Conservation (phyloP, 2,797 vertebrate species). For the Anolis apletophallus region DNA sequence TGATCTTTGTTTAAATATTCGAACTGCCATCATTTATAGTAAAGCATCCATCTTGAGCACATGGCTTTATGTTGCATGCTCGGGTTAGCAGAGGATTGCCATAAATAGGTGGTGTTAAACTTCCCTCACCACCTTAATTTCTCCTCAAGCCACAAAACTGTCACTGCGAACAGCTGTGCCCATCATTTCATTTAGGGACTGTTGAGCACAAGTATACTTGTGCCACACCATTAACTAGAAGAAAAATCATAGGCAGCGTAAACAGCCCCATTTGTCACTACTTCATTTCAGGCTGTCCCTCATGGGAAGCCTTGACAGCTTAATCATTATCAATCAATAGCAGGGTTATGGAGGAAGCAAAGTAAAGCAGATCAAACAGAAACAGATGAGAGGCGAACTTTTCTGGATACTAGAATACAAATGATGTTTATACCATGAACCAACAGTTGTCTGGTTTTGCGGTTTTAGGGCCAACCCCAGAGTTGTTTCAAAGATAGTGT, state of each 20-base stretch:
- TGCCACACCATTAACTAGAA: slow-evolving; percentile 14
- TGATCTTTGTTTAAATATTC: slow-evolving; percentile 17
- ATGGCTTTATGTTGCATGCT: neutral
- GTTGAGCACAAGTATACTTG: neutral
- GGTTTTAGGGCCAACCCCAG: too few species aligned
- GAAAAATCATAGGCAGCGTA: slow-evolving; percentile 27
- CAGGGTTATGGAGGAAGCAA: neutral
- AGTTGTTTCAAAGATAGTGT: too few species aligned
- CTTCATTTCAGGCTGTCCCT: slow-evolving; percentile 17
- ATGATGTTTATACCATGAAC: neutral
- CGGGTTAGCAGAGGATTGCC: neutral
- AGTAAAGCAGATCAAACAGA: slow-evolving; percentile 16
- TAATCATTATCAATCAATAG: slow-evolving; percentile 48
- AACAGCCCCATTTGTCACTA: slow-evolving; percentile 39
- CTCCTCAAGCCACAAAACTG: slow-evolving; percentile 5
- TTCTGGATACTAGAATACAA: neutral
- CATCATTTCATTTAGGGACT: slow-evolving; percentile 32
- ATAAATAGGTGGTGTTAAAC: neutral
- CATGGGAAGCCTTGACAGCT: slow-evolving; percentile 47
- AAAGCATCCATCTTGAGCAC: neutral
- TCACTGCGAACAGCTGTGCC: slow-evolving; percentile 24
- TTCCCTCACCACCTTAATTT: slow-evolving; percentile 8
- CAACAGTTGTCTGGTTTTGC: too few species aligned
- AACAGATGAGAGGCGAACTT: slow-evolving; percentile 5
- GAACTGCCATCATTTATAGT: neutral